Conservation (phyloP, 2,888 invertebrate species). For the Maniola hyperantus region DNA sequence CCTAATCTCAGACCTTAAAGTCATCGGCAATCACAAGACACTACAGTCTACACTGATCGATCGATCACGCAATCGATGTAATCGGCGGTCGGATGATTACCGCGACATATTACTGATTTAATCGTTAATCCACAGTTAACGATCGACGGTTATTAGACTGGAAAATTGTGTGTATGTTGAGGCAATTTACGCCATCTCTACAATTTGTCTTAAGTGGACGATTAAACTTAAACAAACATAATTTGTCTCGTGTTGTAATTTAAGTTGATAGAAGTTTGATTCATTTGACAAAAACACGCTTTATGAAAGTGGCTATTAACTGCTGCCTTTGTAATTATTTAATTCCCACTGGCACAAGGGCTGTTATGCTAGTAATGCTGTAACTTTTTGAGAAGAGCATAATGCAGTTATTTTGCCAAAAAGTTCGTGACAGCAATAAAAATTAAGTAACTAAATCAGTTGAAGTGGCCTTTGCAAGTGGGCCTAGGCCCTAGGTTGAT, state of each 20-base stretch:
- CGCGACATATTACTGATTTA: slow-evolving; percentile 31
- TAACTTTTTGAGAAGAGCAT: too few species aligned
- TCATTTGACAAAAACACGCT: too few species aligned
- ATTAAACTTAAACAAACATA: slow-evolving; percentile 1
- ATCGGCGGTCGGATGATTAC: slow-evolving; percentile 26
- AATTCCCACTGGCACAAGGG: too few species aligned
- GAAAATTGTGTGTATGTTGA: slow-evolving; percentile 33
- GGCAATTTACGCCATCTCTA: slow-evolving; percentile 23
- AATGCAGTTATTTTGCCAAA: too few species aligned
- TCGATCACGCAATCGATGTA: slow-evolving; percentile 29
- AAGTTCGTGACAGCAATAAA: too few species aligned
- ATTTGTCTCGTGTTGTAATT: background rate
- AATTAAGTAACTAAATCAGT: too few species aligned
- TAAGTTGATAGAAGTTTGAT: background rate
- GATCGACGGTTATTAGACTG: slow-evolving; percentile 33
- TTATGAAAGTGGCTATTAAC: too few species aligned
- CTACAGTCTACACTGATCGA: slow-evolving; percentile 11
- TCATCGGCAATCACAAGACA: slow-evolving; percentile 5
- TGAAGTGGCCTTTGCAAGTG: too few species aligned
- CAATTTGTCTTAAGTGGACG: slow-evolving; percentile 1
- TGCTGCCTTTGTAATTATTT: too few species aligned
- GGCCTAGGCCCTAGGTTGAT: too few species aligned
- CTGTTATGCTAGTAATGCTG: too few species aligned
- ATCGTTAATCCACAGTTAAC: slow-evolving; percentile 29
- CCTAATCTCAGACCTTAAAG: background rate